Conservation (phyloP, 92 coral and sea anemone genomes). For the Porites cylindrica region DNA sequence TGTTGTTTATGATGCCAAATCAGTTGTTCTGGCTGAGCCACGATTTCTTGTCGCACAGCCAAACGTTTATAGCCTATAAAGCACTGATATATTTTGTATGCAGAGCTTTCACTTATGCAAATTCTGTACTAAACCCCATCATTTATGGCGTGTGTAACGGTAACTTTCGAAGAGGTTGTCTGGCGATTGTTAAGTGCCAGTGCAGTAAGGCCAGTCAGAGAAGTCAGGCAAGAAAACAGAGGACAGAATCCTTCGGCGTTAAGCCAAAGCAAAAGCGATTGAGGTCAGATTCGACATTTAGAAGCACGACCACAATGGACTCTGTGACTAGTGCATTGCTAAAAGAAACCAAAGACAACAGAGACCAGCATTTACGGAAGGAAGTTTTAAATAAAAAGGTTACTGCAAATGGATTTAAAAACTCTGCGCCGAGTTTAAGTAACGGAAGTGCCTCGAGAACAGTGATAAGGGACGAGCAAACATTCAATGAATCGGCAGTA, state of each 20-base stretch:
- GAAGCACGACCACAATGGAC: not conserved
- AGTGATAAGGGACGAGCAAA: not conserved
- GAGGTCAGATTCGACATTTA: not conserved
- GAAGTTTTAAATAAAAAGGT: not conserved
- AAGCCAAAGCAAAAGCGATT: not conserved
- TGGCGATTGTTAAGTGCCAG: constrained; percentile 63
- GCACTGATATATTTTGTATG: constrained; percentile 73
- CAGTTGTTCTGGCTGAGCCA: constrained; percentile 85
- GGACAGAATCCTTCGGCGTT: constrained; percentile 12
- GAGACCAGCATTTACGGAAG: not conserved
- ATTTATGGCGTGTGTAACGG: constrained; percentile 88
- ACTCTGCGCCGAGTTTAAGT: not conserved
- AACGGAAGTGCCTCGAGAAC: not conserved
- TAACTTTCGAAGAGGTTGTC: constrained; percentile 77
- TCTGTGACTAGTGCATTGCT: not conserved
- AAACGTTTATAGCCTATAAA: constrained; percentile 47
- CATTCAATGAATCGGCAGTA: not conserved
- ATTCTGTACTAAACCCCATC: constrained; percentile 82
- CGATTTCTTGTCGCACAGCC: constrained; percentile 69
- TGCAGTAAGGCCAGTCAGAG: constrained; percentile 77
- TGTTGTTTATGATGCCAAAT: constrained; percentile 92
- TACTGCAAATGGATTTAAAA: constrained; percentile 18
- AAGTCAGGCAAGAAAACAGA: constrained; percentile 20
- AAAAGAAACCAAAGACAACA: constrained; percentile 15
- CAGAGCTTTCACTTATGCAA: constrained; percentile 88